Base-by-base conservation (phyloP, 1,140 invertebrate genomes). In the Drosophila ohnishii region DNA sequence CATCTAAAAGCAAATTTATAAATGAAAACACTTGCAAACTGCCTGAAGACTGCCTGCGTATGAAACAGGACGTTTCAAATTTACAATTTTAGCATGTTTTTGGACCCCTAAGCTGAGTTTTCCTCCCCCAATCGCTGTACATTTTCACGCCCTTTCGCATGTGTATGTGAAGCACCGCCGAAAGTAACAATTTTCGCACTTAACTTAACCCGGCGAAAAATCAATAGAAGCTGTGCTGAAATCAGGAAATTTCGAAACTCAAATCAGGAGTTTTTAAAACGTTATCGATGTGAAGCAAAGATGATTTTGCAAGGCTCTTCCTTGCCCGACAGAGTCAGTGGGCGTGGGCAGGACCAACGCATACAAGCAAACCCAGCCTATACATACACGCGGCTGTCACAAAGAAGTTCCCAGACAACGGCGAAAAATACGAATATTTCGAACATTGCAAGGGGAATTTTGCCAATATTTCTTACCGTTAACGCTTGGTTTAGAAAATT, bases 161-260 rank as follows among this genome's bases (percentile, higher is more conserved):
- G 64, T 59, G 59, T 78, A 32, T 69, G 53, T 62, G 51, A 63
- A 42, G 47, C 53, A 50, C 48, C 61, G 57, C 25, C 47, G 50
- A 75, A 84, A 70, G 76, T 75, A 83, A 83, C 71, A 69, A 75
- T 65, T 67, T 84, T 66, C 40, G 66, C 64, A 59, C 75, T 79
- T 64, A 83, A 65, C 65, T 62, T 40, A 48, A 60, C 56, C 63
- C 53, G 51, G 64, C 57, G 76, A 75, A 84, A 83, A 83, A 83
- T 83, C 80, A 84, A 84, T 84, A 80, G 72, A 84, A 80, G 71
- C 61, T 70, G 44, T 6, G 44, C 32, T 19, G 53, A 59, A 70
- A 3, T 42, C n/a, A 16, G 40, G 9, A 28, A 69, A 53, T 22
- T 50, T 25, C 1, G 3, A 16, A 32, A 30, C 39, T 22, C 37